Base-by-base conservation (phyloP, 2,797 vertebrate genomes). In the Cirrhinus molitorella region DNA sequence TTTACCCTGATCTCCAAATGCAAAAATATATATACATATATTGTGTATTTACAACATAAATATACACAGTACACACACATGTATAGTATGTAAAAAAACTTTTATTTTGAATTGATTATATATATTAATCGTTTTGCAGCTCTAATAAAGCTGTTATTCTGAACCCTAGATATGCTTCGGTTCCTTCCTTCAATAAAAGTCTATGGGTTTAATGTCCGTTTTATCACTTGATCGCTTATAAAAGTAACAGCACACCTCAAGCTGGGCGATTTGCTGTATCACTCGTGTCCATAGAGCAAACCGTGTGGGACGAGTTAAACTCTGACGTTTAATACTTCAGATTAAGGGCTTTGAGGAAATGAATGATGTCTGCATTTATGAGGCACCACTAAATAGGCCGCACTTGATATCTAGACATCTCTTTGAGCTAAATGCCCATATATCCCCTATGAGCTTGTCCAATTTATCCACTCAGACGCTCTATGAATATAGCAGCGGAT, bases 291-390 rank as follows among this genome's bases (percentile, higher is more conserved):
- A 23, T 16, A 55, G 10, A 12, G 6, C 49, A 23, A 37, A 40
- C 72, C 23, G 34, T 40, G 72, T 23, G 31, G 31, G 51, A 75
- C 8, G 21, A 57, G 31, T 40, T 57, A 11, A 14, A n/a, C 51
- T 55, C 31, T 2, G 4, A n/a, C 19, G 28, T 17, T 57, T 75
- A 75, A 40, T 75, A 75, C 72, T 40, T 40, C 2, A 75, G 72
- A 75, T 75, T 75, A 75, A 75, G 51, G 51, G 72, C 51, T 74
- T 74, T 75, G 49, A 65, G 57, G 57, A 65, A 78, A 78, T 65
- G 21, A 57, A 75, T 45, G 40, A 78, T 28, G 57, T 63, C 40
- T 77, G 74, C 74, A 77, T 77, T 77, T 45, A 59, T 19, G 45
- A 63, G 61, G 74, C 55, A 47, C 40, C 19, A 45, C 57, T 63